Conservation (phyloP, 2,113 vertebrate species). For the Platysternon megacephalum region DNA sequence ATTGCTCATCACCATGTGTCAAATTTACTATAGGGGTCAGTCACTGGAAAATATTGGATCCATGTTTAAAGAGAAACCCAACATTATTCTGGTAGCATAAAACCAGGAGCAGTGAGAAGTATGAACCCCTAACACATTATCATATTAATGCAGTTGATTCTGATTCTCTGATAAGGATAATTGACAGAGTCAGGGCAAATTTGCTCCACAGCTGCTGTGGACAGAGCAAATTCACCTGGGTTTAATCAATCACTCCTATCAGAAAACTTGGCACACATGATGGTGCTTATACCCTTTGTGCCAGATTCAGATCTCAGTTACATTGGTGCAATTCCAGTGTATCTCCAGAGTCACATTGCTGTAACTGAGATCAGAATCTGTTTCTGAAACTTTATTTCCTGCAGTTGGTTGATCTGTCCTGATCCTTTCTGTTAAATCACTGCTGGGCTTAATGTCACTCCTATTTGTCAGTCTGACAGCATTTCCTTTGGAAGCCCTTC, state of each 20-base stretch:
- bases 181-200: conserved; percentile 70
- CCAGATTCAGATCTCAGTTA: neutral
- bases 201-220: conserved; percentile 70
- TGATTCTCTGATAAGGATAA: conserved; percentile 68
- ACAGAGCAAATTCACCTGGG: conserved; percentile 60
- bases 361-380: neutral
- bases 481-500: neutral
- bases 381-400: neutral
- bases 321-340: neutral
- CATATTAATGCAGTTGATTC: conserved; percentile 25
- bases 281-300: neutral
- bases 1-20: neutral
- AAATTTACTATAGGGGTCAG: neutral
- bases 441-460: neutral
- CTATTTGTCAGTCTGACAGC: neutral
- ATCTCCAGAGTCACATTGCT: neutral
- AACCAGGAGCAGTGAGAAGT: neutral
- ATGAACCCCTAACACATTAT: neutral
- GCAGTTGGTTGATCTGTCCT: neutral
- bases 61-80: neutral
- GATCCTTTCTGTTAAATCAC: neutral
- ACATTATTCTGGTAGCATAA: neutral
- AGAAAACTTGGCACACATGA: conserved; percentile 44
- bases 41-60: neutral
- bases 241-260: conserved; percentile 64